Evolutionary conservation across 2,113 vertebrate genomes (phyloP), one percentile per base, ranked within the genome.

Genomic region (Paratilapia polleni): DNA sequence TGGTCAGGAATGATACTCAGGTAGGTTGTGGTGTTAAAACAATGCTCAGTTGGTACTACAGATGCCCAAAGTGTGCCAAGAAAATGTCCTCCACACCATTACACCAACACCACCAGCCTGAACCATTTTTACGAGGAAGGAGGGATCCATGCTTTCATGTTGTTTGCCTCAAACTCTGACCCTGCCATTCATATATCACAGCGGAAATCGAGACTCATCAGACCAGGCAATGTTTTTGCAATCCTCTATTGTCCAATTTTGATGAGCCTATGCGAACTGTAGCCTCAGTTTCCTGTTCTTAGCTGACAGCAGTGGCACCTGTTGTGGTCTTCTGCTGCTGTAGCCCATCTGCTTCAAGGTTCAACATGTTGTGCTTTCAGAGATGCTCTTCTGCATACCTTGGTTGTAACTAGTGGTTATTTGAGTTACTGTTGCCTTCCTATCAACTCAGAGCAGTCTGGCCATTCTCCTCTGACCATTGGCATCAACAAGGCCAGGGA

Each of bases 71-170:
- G 26, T 70, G 19, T 12, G 12, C 10, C 0, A 70, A 49, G 24
- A 17, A 49, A 70, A 49, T 31, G 28, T 70, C 1, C 15, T 22
- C 15, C 5, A 20, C 41, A 49, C 64, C 10, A 49, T 49, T 70
- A 49, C 0, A 26, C 22, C 22, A 68, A 13, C 24, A 0, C 64
- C 64, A 61, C 28, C 28, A 68, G 24, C 24, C 41, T 68, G 64
- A 47, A 17, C 63, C 0, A 1, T 6, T 26, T 0, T 26, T 68
- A 68, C 1, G 0, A 68, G 64, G 41, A 1, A 5, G 8, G 6
- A 26, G 47, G 38, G 38, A 68, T 31, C 17, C 26, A 31, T 61
- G 59, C 4, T 31, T 31, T 31, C 9, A 61, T 61, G 26, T 61
- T 19, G 28, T 28, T 60, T 66, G 15, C 3, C 24, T 11, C 8